Evolutionary conservation across 2,797 vertebrate species (phyloP), one percentile per base, ranked within the genome.

Genomic region (Poeciliopsis turneri): DNA sequence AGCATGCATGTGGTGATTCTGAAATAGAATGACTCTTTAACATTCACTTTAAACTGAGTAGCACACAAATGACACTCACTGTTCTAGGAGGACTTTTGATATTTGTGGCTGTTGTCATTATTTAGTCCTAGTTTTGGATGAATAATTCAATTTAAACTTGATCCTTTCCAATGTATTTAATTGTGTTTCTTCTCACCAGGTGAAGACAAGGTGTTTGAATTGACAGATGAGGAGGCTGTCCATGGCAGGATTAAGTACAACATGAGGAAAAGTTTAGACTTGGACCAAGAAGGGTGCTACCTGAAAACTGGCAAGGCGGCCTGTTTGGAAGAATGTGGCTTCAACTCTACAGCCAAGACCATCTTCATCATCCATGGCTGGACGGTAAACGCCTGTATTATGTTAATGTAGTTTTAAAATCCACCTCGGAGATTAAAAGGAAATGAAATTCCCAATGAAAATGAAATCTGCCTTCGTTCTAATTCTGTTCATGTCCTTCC

Each of bases 281-380:
- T 95, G n/a, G 96, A 96, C 0, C 95, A 96, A 0, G 94, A 97
- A 0, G 97, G 96, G 0, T 99, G 98, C 86, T 69, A 90, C 72
- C 92, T 99, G 28, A 71, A 91, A 59, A 0, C 90, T 0, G 96
- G 95, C 9, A 92, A 93, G 13, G 91, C 18, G 5, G 76, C 91
- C 10, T 69, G 91, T 66, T 87, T 99, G 39, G 82, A 93, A 75
- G 91, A 96, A 25, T 99, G 98, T 85, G 90, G 93, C 79, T 99
- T 99, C 92, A 98, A 99, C 5, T 6, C 86, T 30, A 96, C 97
- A 15, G 94, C 96, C 0, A 99, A 97, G 88, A 98, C 97, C 0
- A 97, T 99, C 89, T 94, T 99, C 80, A 95, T 99, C 90, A 97
- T 99, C 84, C 98, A 99, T 7, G 98, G 98, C 76, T 99, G 98